phyloP scores from a whole-genome alignment of 2,888 invertebrate species.

The Dendrolimus houi region DNA sequence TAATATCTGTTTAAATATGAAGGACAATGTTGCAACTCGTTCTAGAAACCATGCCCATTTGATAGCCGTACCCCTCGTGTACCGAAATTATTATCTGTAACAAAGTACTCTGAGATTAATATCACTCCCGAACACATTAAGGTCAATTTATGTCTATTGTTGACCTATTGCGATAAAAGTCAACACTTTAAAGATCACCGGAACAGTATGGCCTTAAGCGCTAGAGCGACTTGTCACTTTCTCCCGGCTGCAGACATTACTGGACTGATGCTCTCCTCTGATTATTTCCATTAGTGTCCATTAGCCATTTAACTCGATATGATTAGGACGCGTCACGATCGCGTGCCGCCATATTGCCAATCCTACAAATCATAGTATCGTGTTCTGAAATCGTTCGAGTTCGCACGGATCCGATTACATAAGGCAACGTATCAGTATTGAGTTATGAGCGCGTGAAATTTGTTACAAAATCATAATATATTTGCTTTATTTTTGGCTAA shows the following conservation, averaged over 20 bases:
- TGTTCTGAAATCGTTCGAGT: conserved; percentile 5
- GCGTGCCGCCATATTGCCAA: conserved; percentile 40
- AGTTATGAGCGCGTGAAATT: conserved; percentile 28
- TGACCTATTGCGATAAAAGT: background rate
- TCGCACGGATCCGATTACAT: conserved; percentile 7
- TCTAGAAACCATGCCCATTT: too few relatives aligned
- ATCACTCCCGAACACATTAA: background rate
- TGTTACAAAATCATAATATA: conserved; percentile 20
- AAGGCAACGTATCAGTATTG: conserved; percentile 22
- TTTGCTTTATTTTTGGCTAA: too few relatives aligned
- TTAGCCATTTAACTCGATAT: conserved; percentile 69
- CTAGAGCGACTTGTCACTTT: conserved; percentile 48
- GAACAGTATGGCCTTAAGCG: conserved; percentile 36
- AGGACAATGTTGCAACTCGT: too few relatives aligned
- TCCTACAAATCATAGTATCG: conserved; percentile 51
- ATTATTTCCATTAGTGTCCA: conserved; percentile 72
- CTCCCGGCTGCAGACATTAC: conserved; percentile 48
- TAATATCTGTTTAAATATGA: too few relatives aligned
- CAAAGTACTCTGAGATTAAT: background rate
- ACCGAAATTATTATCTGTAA: too few relatives aligned
- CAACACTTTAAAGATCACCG: conserved; percentile 4
- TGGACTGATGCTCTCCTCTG: conserved; percentile 60
- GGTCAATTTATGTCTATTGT: background rate
- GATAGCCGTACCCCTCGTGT: too few relatives aligned
- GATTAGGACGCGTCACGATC: conserved; percentile 62